Conservation (phyloP, 2,888 invertebrate species). For the Phortica okadai region DNA sequence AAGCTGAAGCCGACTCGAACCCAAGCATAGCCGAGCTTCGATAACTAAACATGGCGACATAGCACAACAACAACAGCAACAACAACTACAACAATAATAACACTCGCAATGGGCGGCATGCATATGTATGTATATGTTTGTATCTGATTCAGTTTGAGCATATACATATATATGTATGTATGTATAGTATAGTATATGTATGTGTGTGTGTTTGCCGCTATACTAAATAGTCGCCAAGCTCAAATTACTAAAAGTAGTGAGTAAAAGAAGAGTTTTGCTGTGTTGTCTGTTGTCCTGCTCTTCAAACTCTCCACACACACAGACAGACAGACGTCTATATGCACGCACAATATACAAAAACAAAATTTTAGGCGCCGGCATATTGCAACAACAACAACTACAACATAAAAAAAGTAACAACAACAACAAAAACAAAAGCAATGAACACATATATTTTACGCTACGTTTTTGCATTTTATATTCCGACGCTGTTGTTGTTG, state of each 20-base stretch:
- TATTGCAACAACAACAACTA: conserved; percentile 23
- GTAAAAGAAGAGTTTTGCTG: conserved; percentile 7
- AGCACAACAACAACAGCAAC: background rate
- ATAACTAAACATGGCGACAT: conserved; percentile 27
- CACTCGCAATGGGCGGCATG: background rate
- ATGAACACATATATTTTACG: conserved; percentile 13
- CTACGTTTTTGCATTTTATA: conserved; percentile 11
- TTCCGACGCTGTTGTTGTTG: conserved; percentile 5
- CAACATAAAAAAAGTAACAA: conserved; percentile 18
- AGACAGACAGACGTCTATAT: background rate
- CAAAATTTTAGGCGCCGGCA: conserved; percentile 48
- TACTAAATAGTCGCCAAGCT: conserved; percentile 26
- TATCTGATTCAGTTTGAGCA: background rate
- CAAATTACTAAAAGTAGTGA: conserved; percentile 11
- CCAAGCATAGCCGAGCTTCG: background rate
- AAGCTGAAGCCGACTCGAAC: background rate
- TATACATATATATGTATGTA: background rate
- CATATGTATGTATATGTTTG: conserved; percentile 17
- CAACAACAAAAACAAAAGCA: conserved; percentile 6
- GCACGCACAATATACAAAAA: background rate
- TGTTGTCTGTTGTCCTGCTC: conserved; percentile 6
- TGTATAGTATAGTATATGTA: background rate
- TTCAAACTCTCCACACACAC: conserved; percentile 9
- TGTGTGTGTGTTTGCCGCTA: conserved; percentile 19
- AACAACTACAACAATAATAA: background rate